phyloP scores from a whole-genome alignment of 2,113 vertebrate species.

The Ariopsis seemanni region DNA sequence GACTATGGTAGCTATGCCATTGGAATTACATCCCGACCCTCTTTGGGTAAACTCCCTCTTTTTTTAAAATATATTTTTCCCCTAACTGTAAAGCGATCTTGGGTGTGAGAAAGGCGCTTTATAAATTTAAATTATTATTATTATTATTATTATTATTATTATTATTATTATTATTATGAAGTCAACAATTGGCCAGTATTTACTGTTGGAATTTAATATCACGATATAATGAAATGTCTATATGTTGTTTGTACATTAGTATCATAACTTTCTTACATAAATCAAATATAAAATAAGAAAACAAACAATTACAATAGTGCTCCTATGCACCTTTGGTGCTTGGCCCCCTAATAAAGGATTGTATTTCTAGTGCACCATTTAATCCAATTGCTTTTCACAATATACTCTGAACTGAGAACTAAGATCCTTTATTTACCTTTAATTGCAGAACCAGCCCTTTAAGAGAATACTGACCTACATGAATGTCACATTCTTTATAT shows the following conservation, averaged over 20 bases:
- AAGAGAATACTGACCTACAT: background rate
- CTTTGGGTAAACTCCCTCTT: too few relatives aligned
- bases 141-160: too few relatives aligned
- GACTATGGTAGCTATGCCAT: too few relatives aligned
- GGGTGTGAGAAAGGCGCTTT: too few relatives aligned
- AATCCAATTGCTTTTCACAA: background rate
- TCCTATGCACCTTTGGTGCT: background rate
- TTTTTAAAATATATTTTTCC: too few relatives aligned
- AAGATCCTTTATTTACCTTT: background rate
- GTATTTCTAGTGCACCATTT: background rate
- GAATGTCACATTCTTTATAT: slow-evolving; percentile 3
- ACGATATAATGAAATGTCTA: background rate
- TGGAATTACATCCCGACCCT: too few relatives aligned
- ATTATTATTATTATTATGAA: too few relatives aligned
- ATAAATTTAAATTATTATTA: too few relatives aligned
- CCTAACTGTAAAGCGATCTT: too few relatives aligned
- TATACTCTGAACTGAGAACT: background rate
- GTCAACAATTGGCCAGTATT: background rate
- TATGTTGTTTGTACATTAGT: background rate
- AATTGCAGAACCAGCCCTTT: background rate
- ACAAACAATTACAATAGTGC: background rate
- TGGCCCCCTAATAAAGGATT: background rate
- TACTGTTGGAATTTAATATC: background rate
- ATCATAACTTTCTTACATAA: background rate
- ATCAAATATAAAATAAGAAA: background rate